Evolutionary conservation across 2,113 vertebrate species (phyloP).

Genomic region (Rhipidura dahli): DNA sequence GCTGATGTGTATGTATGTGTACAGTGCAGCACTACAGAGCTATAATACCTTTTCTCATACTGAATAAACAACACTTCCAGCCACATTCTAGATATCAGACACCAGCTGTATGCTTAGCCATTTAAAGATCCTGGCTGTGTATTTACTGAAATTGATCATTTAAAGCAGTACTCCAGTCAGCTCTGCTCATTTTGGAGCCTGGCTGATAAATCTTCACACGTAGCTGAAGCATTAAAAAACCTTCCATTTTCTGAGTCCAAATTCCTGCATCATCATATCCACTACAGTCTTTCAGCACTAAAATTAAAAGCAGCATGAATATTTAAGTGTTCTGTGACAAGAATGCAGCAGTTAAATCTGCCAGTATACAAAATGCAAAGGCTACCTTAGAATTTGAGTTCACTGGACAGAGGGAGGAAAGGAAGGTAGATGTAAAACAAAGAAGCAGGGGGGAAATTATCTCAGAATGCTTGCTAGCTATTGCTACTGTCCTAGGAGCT

Average conservation of each 20-base stretch:
- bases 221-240: not conserved
- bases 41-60: not conserved
- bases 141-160: constrained; percentile 3
- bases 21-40: not conserved
- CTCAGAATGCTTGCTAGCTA: not conserved
- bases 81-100: not conserved
- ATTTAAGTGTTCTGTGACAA: constrained; percentile 27
- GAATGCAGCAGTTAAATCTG: not conserved
- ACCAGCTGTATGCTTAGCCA: not conserved
- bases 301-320: constrained; percentile 23
- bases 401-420: not conserved
- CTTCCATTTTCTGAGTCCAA: not conserved
- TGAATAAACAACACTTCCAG: not conserved
- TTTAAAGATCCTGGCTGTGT: not conserved
- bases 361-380: constrained; percentile 17
- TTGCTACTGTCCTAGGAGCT: not conserved
- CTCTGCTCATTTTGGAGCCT: not conserved
- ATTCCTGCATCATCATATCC: not conserved
- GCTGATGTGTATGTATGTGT: not conserved
- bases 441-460: not conserved
- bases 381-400: not conserved
- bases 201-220: not conserved
- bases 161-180: not conserved
- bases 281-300: constrained; percentile 4
- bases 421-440: not conserved